These are phyloP conservation scores for Sarcophaga carnaria DNA, from an alignment of 2,888 invertebrate genomes.

Conservation along the genomic window DNA sequence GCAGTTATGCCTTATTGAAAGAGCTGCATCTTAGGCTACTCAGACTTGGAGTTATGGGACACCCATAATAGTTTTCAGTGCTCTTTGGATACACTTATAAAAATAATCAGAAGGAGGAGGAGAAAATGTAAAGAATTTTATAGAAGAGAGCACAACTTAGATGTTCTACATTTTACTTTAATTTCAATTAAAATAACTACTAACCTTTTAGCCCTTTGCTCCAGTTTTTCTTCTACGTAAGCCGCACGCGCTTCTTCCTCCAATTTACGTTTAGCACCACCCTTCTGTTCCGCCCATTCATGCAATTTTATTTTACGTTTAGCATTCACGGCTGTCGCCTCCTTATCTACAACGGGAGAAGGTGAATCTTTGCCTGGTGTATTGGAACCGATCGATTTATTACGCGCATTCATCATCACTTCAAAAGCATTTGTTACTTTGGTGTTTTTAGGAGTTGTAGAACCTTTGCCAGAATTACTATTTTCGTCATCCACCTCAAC, in stretches of 20 bases:
- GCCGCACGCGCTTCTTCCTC: constrained; percentile 84
- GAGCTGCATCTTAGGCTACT: background rate
- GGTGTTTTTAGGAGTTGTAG: constrained; percentile 52
- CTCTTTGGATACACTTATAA: no score
- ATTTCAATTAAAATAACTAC: background rate
- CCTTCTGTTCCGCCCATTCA: constrained; percentile 86
- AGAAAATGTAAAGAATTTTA: no score
- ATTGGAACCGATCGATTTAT: constrained; percentile 85
- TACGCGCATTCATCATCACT: constrained; percentile 86
- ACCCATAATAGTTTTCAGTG: no score
- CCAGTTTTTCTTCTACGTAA: constrained; percentile 84
- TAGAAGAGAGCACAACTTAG: no score
- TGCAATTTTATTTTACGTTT: constrained; percentile 84
- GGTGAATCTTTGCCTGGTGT: constrained; percentile 83
- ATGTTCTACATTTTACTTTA: no score
- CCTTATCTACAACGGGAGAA: constrained; percentile 44
- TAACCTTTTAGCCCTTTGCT: constrained; percentile 84
- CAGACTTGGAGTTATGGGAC: no score
- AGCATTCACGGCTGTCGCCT: constrained; percentile 68
- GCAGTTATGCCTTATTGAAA: background rate
- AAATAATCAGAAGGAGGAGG: no score
- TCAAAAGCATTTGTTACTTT: constrained; percentile 84
- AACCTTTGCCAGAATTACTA: constrained; percentile 18
- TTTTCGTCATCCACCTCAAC: constrained; percentile 13
- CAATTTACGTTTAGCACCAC: constrained; percentile 85